Evolutionary conservation across 2,113 vertebrate species (phyloP), one percentile per base, ranked within the genome.

Genomic region (Diadophis punctatus): DNA sequence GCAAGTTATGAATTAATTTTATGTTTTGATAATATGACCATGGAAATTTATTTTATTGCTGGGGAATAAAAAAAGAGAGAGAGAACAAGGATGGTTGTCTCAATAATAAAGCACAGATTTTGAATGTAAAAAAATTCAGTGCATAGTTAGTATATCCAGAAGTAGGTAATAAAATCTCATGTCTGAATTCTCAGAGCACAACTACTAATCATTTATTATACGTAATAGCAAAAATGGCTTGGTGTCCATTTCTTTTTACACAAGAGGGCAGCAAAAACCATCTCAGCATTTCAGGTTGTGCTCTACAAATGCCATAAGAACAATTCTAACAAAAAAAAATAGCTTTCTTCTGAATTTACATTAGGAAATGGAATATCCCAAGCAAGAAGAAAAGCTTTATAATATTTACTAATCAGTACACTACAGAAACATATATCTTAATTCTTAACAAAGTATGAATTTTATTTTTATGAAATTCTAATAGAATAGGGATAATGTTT

Each of bases 231-330:
- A 80, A 0, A 55, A 58, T 86, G 6, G 43, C 52, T 48, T 90
- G 94, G 1, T 85, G 18, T 60, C 92, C 22, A 1, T 88, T 92
- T 90, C 0, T 95, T 91, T 92, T 88, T 74, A 48, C 97, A 97
- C 94, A 94, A 98, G 97, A 97, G 97, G 97, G 98, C 97, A 97
- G 97, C 96, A 97, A 39, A 96, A 96, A 87, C 96, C 92, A 93
- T 46, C 84, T 0, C 91, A 22, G 49, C 58, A 3, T n/a, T 86
- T 88, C 27, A 74, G 43, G 46, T 49, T 46, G 3, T 27, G 30
- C 58, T 91, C 89, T 63, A 12, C 16, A 63, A 51, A 89, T 30
- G 1, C 23, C 49, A 55, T 11, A 53, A 7, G 34, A 22, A 55
- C 3, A 48, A 48, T 84, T 52, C 25, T 91, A 39, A 91, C n/a